phyloP scores from a whole-genome alignment of 2,888 invertebrate species.

The Timandra comae region DNA sequence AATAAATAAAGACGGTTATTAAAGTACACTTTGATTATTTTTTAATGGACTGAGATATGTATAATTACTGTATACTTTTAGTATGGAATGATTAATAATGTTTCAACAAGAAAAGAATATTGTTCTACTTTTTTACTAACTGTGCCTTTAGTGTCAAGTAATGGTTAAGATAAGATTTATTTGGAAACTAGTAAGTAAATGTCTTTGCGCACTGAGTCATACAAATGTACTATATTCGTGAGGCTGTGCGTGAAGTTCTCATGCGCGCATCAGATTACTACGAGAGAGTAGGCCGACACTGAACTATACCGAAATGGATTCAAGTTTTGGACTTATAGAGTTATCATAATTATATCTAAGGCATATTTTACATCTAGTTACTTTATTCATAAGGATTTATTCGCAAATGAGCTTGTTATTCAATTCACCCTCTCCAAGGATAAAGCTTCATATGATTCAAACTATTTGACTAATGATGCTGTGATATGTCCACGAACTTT shows the following conservation, averaged over 20 bases:
- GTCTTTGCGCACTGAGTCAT: constrained; percentile 52
- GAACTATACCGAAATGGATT: constrained; percentile 30
- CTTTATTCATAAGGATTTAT: no score
- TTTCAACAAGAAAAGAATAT: no score
- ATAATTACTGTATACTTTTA: constrained; percentile 20
- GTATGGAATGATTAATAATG: no score
- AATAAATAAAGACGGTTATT: constrained; percentile 39
- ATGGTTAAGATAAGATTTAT: constrained; percentile 18
- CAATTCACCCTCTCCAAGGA: no score
- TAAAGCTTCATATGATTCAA: no score
- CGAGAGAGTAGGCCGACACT: constrained; percentile 45
- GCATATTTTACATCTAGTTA: no score
- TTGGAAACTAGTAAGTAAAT: constrained; percentile 19
- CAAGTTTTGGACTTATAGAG: constrained; percentile 10
- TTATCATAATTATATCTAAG: no score
- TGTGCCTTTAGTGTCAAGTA: constrained; percentile 20
- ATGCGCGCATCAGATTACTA: constrained; percentile 61
- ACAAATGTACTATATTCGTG: constrained; percentile 38
- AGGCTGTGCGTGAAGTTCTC: constrained; percentile 52
- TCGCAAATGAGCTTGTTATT: no score
- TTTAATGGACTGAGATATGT: constrained; percentile 27
- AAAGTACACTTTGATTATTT: constrained; percentile 32
- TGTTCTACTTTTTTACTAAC: no score
- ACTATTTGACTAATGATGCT: no score
- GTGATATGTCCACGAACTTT: no score